Conservation (phyloP, 2,888 invertebrate species). For the Drosophila limbata region DNA sequence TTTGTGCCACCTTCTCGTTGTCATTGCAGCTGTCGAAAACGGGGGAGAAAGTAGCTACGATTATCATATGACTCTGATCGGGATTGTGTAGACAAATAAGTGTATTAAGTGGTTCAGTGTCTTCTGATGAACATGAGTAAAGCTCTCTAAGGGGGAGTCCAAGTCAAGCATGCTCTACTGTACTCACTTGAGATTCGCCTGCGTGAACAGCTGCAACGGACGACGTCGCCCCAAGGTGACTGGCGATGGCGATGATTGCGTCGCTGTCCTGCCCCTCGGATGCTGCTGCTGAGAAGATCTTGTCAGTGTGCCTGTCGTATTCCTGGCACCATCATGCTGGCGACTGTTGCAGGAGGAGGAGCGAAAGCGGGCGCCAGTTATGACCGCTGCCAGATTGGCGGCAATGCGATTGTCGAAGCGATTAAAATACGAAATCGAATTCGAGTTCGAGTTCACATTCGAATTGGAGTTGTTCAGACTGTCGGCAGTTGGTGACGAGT, state of each 20-base stretch:
- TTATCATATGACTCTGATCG: conserved; percentile 9
- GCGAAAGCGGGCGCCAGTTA: conserved; percentile 78
- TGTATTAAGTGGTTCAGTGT: conserved; percentile 32
- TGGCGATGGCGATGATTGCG: conserved; percentile 67
- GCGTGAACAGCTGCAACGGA: conserved; percentile 82
- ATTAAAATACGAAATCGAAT: conserved; percentile 81
- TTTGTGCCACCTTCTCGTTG: conserved; percentile 82
- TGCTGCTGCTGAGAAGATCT: conserved; percentile 42
- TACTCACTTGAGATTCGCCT: conserved; percentile 84
- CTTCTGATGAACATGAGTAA: conserved; percentile 63
- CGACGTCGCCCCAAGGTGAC: conserved; percentile 70
- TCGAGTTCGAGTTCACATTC: conserved; percentile 48
- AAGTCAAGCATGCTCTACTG: conserved; percentile 15
- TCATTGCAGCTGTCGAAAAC: conserved; percentile 83
- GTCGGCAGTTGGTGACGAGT: conserved; percentile 65
- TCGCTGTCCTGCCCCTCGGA: conserved; percentile 41
- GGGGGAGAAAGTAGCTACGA: background rate
- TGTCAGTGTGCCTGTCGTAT: conserved; percentile 22
- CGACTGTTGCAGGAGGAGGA: conserved; percentile 77
- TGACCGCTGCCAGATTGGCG: conserved; percentile 79
- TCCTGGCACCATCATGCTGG: conserved; percentile 44
- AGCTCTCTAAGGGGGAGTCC: conserved; percentile 44
- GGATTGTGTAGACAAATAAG: background rate
- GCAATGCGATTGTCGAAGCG: conserved; percentile 83
- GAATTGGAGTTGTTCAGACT: conserved; percentile 70